A percentile compares a stretch with the other conserved stretches of the same genome.
phyloP scores from a whole-genome alignment of 2,797 vertebrate species.

The Pseudotriccus pelzelni region DNA sequence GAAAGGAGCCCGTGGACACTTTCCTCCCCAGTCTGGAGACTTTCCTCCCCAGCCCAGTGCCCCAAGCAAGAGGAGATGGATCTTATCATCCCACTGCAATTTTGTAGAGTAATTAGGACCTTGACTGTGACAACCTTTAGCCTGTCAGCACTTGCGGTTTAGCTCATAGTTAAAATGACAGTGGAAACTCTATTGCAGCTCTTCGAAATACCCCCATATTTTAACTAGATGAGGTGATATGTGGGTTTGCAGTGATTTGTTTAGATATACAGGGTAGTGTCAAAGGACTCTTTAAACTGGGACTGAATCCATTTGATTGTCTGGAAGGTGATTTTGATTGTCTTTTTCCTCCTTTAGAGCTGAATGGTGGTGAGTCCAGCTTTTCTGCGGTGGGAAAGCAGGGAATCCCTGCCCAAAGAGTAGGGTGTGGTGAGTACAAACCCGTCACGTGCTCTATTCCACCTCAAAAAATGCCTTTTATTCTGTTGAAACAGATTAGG shows the following conservation, averaged over 20 bases:
- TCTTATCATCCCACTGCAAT: background rate
- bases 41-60: background rate
- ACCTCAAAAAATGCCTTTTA: slow-evolving; percentile 22
- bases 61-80: background rate
- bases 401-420: background rate
- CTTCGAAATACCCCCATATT: slow-evolving; percentile 25
- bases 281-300: background rate
- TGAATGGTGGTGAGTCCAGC: background rate
- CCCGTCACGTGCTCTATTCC: background rate
- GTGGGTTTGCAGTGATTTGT: background rate
- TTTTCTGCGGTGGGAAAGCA: background rate
- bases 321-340: slow-evolving; percentile 14
- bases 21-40: background rate
- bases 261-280: background rate
- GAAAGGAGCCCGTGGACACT: background rate
- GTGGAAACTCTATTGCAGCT: background rate
- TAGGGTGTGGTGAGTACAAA: background rate
- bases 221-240: slow-evolving; percentile 30
- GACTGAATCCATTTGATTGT: background rate
- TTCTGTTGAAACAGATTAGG: slow-evolving; percentile 15
- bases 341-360: background rate
- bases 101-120: slow-evolving; percentile 39
- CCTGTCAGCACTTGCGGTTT: slow-evolving; percentile 22
- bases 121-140: slow-evolving; percentile 38
- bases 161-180: slow-evolving; percentile 23